Base-by-base conservation (phyloP, 2,888 invertebrate species). In the Nineta flava region DNA sequence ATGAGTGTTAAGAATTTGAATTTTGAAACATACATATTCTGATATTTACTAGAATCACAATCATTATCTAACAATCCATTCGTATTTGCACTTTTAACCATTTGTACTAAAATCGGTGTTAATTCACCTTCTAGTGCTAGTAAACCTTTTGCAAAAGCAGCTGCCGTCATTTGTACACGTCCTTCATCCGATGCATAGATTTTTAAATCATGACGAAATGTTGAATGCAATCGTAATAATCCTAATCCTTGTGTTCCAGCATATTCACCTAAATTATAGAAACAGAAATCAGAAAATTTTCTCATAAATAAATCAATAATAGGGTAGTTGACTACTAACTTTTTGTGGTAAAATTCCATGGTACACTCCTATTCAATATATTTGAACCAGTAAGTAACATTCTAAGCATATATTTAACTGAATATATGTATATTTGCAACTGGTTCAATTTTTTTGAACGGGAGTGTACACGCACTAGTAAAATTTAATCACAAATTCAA, bases 101-200 rank as follows among this genome's bases (percentile, higher is more conserved):
- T 99, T 70, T 99, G 99, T 47, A 97, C 97, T 45, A 99, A 71
- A 63, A 99, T 99, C 0, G 99, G 99, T 0, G 99, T 96, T 38
- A 99, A 73, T 68, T 99, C 97, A 1, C 99, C 99, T 67, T 99
- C 99, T 47, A 99, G 65, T 0, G 99, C 99, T 9, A 99, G 72
- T 31, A 99, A 72, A 0, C 99, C 99, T 72, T 97, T 99, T 2
- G 99, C 95, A 68, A 99, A 99, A 2, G 99, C 99, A 0, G 99
- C 99, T 0, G 99, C 99, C 0, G 99, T 99, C 96, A 99, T 99
- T 70, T 99, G 99, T 2, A 99, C 99, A 50, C 99, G 76, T 2
- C 99, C 99, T 66, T 99, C 99, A 66, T 99, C 99, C 1, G 96
- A 96, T 1, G 99, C 97, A 69, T 99, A 99, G 58, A 99, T 99